Evolutionary conservation across 2,113 vertebrate species (phyloP), one percentile per base, ranked within the genome.

Genomic region (Xenotilapia longispinis): DNA sequence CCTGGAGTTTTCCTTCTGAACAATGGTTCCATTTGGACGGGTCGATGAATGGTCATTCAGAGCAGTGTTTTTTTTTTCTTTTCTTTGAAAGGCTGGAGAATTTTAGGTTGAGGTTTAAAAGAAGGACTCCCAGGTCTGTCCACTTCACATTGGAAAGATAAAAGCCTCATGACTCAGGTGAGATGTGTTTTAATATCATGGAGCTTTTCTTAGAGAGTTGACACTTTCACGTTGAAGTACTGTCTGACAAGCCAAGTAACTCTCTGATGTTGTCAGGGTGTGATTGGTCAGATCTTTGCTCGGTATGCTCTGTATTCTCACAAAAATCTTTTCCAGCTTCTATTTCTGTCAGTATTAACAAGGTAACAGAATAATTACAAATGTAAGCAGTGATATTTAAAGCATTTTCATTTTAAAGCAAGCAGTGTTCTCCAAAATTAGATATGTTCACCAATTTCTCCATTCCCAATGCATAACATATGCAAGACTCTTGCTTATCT

Each of bases 11-110:
- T 81, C 19, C 9, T 4, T 9, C 10, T 4, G 14, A 85, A 91
- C 92, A 93, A 90, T 88, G 73, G 49, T 75, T 91, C 89, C 88
- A 90, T 95, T 94, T 87, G 75, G 87, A 87, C 4, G 11, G 91
- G 86, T 90, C 92, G 82, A 94, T 93, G 70, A 85, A 49, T 70
- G 49, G 47, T 79, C 87, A 80, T 51, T 83, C 51, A 80, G 23
- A 55, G 15, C 19, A 14, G 55, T 84, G 19, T 1, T 14, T 17
- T 40, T 13, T n/a, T 23, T 9, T 68, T 65, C 6, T 63, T 81
- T 51, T 21, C 33, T 7, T 82, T 19, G 33, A 81, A 70, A 51
- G 54, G 23, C 14, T 49, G n/a, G 9, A 87, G 78, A 86, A 82
- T 81, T 79, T 82, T 40, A 75, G 17, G 15, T 88, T 78, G 19